These are phyloP conservation scores for Tauraco erythrolophus DNA, from an alignment of 2,113 vertebrate genomes.

Conservation along the genomic window DNA sequence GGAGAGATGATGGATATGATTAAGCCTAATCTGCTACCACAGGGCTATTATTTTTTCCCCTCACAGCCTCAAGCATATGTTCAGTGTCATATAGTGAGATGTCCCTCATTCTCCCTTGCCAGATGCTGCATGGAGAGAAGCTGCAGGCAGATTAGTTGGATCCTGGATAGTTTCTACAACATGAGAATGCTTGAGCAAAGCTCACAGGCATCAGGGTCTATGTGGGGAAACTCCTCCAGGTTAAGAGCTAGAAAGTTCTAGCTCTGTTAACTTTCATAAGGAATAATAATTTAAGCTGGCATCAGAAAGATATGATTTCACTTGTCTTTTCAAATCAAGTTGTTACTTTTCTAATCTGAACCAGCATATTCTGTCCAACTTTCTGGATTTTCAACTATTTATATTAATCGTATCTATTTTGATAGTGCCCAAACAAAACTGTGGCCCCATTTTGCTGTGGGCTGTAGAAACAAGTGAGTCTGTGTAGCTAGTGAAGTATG, in stretches of 20 bases:
- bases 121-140: not conserved
- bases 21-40: not conserved
- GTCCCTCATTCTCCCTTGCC: not conserved
- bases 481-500: not conserved
- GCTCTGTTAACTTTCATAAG: not conserved
- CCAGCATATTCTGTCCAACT: not conserved
- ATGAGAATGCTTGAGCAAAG: not conserved
- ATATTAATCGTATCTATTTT: not conserved
- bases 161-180: not conserved
- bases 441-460: accelerated
- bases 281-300: not conserved
- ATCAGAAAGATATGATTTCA: not conserved
- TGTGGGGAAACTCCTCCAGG: not conserved
- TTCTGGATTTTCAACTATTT: not conserved
- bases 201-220: not conserved
- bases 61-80: not conserved
- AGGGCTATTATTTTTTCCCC: not conserved
- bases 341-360: not conserved
- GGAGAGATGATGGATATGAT: not conserved
- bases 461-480: not conserved
- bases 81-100: not conserved
- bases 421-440: not conserved
- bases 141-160: not conserved
- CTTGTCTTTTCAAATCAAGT: not conserved
- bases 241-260: not conserved